These are phyloP conservation scores for Entomobrya multifasciata DNA, from an alignment of 2,888 invertebrate species.

Conservation along the genomic window DNA sequence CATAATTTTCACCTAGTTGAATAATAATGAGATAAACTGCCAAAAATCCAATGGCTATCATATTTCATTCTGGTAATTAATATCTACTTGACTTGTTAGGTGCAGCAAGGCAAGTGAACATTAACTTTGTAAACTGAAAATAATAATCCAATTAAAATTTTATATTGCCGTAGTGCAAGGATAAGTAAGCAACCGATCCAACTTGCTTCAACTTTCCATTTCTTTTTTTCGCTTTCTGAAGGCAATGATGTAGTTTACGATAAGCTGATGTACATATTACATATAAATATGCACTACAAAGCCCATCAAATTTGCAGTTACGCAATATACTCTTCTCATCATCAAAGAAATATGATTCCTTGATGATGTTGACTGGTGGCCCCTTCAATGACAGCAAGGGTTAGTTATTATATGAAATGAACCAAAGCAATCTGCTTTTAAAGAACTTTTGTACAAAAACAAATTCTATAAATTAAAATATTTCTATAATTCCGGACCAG, in stretches of 20 bases:
- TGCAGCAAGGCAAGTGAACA: background rate
- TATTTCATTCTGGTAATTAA: constrained; percentile 35
- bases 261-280: no score
- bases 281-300: no score
- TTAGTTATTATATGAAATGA: no score
- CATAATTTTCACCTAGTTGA: constrained; percentile 53
- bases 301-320: no score
- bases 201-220: constrained; percentile 5
- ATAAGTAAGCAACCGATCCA: no score
- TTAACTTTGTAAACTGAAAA: background rate
- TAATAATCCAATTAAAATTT: constrained; percentile 43
- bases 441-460: no score
- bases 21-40: constrained; percentile 14
- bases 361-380: background rate
- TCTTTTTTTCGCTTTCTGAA: background rate
- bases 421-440: no score
- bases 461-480: no score
- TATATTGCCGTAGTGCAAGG: background rate
- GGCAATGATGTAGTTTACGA: no score
- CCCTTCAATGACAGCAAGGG: no score
- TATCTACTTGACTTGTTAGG: constrained; percentile 26
- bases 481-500: no score
- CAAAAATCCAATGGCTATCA: constrained; percentile 30
- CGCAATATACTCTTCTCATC: background rate
- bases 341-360: background rate